Base-by-base conservation (phyloP, 2,113 vertebrate genomes). In the Cryptotis parvus region DNA sequence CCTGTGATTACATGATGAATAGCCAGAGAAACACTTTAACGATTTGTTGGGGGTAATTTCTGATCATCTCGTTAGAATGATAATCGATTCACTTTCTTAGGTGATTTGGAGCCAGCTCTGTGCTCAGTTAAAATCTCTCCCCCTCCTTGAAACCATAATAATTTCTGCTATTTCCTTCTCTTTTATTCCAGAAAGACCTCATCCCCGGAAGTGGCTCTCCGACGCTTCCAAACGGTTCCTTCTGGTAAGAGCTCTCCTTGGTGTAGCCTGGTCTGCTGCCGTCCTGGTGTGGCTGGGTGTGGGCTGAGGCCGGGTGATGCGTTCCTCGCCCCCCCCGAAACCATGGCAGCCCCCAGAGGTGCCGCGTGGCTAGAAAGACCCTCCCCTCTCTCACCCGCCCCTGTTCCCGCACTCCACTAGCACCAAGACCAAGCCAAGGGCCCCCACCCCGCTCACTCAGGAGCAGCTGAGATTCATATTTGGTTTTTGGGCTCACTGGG, bases 141-240 rank as follows among this genome's bases (percentile, higher is more conserved):
- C 6, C 4, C 29, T 84, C 55, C 29, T 88, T 93, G 66, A 87
- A 91, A 70, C 65, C 66, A 70, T 81, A 91, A 14, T 89, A 24
- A 85, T 79, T 61, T 89, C 26, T 49, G 90, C 73, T 92, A 0
- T 88, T 92, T 92, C 26, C 9, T 90, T 94, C 72, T 92, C 66
- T 49, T 96, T 94, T 89, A 73, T 96, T 97, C 37, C 90, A 97
- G 96, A 63, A 94, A 93, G 85, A 73, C 35, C 85, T 31, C 58
- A 26, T 88, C 84, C 27, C 39, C 79, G 10, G 55, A 72, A 89
- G 78, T 20, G 18, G 14, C 52, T 92, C 24, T 27, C 5, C 1
- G 33, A 52, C 75, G 2, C 52, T 45, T 63, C 37, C 70, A 76
- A 70, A 75, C 31, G 9, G 9, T 80, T 79, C 12, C 1, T 77